These are phyloP conservation scores for Ptilonorhynchus violaceus DNA, from an alignment of 2,113 vertebrate genomes.

Conservation along the genomic window DNA sequence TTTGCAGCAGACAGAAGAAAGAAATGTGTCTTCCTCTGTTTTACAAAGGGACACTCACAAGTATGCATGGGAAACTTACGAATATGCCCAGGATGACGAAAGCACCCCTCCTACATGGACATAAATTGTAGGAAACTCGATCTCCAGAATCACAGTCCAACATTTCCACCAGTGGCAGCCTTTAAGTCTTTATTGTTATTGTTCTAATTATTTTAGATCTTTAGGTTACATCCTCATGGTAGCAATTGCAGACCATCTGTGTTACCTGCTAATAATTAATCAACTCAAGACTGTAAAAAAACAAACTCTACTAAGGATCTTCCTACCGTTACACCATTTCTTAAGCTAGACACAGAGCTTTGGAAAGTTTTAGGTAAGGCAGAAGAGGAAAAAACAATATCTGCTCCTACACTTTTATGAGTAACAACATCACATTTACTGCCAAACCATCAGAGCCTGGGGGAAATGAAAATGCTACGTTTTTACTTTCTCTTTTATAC, in stretches of 20 bases:
- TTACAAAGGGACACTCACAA: background rate
- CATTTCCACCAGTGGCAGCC: background rate
- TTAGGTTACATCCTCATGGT: background rate
- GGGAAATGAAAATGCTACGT: constrained; percentile 8
- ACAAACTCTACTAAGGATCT: background rate
- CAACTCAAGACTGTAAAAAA: background rate
- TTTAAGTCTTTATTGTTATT: background rate
- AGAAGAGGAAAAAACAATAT: background rate
- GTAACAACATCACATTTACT: background rate
- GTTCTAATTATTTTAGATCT: background rate
- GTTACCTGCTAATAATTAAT: background rate
- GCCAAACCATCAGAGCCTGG: background rate
- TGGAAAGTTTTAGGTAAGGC: background rate
- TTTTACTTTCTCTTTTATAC: constrained; percentile 1
- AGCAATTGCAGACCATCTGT: background rate
- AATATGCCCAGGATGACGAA: accelerated
- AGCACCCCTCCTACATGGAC: background rate
- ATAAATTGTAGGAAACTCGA: background rate
- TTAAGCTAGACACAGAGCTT: background rate
- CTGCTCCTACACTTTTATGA: background rate
- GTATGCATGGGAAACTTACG: background rate
- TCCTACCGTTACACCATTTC: background rate
- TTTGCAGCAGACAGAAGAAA: background rate
- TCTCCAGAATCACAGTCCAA: background rate
- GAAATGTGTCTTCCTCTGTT: background rate